Evolutionary conservation across 2,888 invertebrate species (phyloP).

Genomic region (Eurytoma californica): DNA sequence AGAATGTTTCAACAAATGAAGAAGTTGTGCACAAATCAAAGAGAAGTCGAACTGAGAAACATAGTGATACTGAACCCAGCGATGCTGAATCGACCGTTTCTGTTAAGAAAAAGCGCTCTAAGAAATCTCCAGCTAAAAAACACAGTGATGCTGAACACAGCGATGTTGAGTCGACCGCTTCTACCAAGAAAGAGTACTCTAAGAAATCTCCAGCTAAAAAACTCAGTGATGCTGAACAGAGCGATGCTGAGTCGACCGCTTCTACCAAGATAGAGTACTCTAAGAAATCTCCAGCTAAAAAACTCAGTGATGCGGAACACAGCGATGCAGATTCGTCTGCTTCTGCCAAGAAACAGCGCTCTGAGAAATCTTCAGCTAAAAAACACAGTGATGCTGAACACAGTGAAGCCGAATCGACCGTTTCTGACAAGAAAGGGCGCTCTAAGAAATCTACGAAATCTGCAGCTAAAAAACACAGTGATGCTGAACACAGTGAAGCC

Average conservation of each 20-base stretch:
- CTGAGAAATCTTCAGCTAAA: neutral
- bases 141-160: conserved; percentile 18
- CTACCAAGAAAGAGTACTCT: neutral
- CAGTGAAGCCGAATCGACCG: no score
- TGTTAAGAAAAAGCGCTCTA: conserved; percentile 1
- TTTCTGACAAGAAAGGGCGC: no score
- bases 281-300: conserved; percentile 1
- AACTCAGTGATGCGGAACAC: conserved; percentile 6
- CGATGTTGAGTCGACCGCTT: conserved; percentile 34
- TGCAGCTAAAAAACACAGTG: no score
- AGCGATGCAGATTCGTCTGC: conserved; percentile 40
- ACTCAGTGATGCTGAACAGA: conserved; percentile 14
- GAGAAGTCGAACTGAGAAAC: conserved; percentile 9
- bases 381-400: no score
- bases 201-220: conserved; percentile 3
- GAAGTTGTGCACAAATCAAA: conserved; percentile 8
- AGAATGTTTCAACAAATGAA: conserved; percentile 27
- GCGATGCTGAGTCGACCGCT: conserved; percentile 33
- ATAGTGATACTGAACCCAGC: conserved; percentile 17
- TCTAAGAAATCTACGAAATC: conserved; percentile 21
- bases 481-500: conserved; percentile 7
- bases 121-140: neutral
- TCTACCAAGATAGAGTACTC: conserved; percentile 5
- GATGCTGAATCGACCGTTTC: conserved; percentile 36
- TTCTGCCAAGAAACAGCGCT: conserved; percentile 4